Base-by-base conservation (phyloP, 1,140 invertebrate species). In the Mercenaria mercenaria region DNA sequence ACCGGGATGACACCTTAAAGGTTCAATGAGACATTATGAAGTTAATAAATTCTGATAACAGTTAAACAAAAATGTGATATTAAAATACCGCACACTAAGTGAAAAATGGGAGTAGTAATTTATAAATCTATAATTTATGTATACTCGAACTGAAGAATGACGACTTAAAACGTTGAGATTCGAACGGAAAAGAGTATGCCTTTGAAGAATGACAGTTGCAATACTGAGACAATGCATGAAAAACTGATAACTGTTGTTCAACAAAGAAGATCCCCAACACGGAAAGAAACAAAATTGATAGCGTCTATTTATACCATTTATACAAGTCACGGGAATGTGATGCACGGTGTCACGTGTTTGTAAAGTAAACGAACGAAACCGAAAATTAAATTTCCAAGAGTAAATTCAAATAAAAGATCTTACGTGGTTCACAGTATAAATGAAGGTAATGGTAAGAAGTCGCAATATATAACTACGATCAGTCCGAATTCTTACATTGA, bases 271-370 rank as follows among this genome's bases (percentile, higher is more conserved):
- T 72, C 50, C 18, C 18, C 37, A 41, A 83, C 29, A 84, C 29
- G 88, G 18, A 89, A 89, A 37, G 80, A 74, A 13, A 37, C 67
- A 6, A 80, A 80, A 2, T 41, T 80, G 29, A 43, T 69, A 82
- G 59, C 76, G 56, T 67, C 84, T 47, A 41, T 89, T 15, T 80
- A 61, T 13, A 61, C 79, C n/a, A 72, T 89, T 37, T 61, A 83
- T 59, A 61, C 88, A 32, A 29, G 72, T 77, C 80, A 77, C 26
- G 41, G 41, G 26, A 50, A 83, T 50, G 52, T 84, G 13, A 74
- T 34, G 15, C 52, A 61, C 34, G 72, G 79, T 84, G 39, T 23
- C 23, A 29, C 69, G 20, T 77, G 59, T 37, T 76, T 89, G 1
- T 50, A 41, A 6, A 39, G 26, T 61, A 80, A 84, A 37, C n/a